A percentile compares a stretch with the other conserved stretches of the same genome.
phyloP scores from a whole-genome alignment of 2,888 invertebrate species.

The Ennomos fuscantarius region DNA sequence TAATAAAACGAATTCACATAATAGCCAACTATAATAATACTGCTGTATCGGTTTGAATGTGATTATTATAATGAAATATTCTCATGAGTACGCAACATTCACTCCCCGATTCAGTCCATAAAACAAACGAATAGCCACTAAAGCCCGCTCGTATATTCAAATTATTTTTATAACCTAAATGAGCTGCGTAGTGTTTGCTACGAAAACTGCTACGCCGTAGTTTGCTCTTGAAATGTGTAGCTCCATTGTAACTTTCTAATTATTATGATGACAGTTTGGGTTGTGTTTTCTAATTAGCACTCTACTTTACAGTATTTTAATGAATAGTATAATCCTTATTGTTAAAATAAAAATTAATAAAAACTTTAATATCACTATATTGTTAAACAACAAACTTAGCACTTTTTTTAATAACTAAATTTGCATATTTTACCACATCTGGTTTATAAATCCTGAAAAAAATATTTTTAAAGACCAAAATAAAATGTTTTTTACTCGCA shows the following conservation, averaged over 20 bases:
- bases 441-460: too few relatives aligned
- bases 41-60: neutral
- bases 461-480: too few relatives aligned
- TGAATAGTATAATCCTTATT: too few relatives aligned
- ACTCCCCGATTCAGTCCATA: constrained; percentile 11
- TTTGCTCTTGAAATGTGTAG: constrained; percentile 2
- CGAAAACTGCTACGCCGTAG: constrained; percentile 22
- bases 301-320: neutral
- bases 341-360: too few relatives aligned
- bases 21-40: neutral
- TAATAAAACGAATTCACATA: too few relatives aligned
- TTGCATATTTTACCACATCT: too few relatives aligned
- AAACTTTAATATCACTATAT: too few relatives aligned
- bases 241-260: constrained; percentile 10
- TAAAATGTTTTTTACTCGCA: neutral
- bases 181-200: constrained; percentile 22
- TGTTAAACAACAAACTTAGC: too few relatives aligned
- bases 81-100: constrained; percentile 9
- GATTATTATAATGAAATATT: constrained; percentile 11
- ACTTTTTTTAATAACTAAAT: too few relatives aligned
- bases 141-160: constrained; percentile 21
- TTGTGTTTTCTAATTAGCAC: constrained; percentile 1
- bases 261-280: constrained; percentile 7
- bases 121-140: constrained; percentile 19
- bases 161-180: constrained; percentile 21